Evolutionary conservation across 2,113 vertebrate genomes (phyloP), one percentile per base, ranked within the genome.

Genomic region (Progne subis): DNA sequence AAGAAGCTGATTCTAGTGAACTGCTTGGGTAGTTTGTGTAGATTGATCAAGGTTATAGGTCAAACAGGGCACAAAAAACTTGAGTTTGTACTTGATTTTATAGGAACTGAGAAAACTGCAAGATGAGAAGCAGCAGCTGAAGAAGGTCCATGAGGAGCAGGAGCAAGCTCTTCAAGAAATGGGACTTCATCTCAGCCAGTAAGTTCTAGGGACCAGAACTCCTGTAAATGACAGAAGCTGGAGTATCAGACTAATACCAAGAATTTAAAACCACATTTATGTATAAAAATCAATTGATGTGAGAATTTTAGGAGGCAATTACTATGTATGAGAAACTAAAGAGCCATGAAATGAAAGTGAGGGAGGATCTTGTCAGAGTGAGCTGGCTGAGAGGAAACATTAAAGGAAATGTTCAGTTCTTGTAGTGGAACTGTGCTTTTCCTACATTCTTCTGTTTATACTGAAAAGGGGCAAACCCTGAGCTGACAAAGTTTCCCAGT

Each of bases 111-210:
- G 97, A 91, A 98, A 98, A 70, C 96, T 99, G 69, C 98, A 98
- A 78, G 95, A 98, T 5, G 99, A 99, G 97, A 99, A 99, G 97
- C 95, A 98, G 70, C 98, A 99, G 91, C 95, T 99, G 41, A 99
- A 98, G 95, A 99, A 99, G 96, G 98, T 93, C 18, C 99, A 97
- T 74, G 98, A 98, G 46, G 99, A 99, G 76, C 99, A 99, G 91
- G 99, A 99, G 49, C 99, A 99, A 94, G 99, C 99, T 37, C 98
- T 99, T 29, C 99, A 99, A 95, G 99, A 99, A 97, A 99, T 99
- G 99, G 99, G 99, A 10, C 98, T 98, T 67, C 99, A 99, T 87
- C 99, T 99, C 87, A 99, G 99, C 98, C 99, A 99, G 99, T 99
- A 97, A 98, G 98, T 91, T 61, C 52, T 68, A 41, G 69, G 56